Percentiles rank a stretch among this genome's conserved stretches.
These are phyloP conservation scores for Drosophila novamexicana DNA, from an alignment of 1,140 invertebrate genomes.

Conservation along the genomic window DNA sequence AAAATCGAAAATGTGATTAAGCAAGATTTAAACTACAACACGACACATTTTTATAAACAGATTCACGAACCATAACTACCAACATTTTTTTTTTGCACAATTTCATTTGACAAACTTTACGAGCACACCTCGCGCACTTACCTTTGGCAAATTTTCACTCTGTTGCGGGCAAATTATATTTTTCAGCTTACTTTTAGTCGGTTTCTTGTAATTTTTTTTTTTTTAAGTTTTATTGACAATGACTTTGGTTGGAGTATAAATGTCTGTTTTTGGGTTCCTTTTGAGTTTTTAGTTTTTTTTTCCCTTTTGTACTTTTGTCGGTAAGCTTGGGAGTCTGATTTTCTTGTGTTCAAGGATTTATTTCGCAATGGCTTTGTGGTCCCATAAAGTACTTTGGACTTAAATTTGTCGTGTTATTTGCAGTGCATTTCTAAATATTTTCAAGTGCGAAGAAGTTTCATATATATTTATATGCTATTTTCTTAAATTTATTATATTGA, in stretches of 20 bases:
- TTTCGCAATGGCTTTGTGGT: constrained; percentile 42
- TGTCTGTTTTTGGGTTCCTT: constrained; percentile 55
- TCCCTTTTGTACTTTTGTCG: constrained; percentile 12
- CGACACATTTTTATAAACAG: too few relatives aligned
- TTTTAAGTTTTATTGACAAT: constrained; percentile 67
- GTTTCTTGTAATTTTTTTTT: constrained; percentile 51
- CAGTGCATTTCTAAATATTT: constrained; percentile 9
- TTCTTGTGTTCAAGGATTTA: constrained; percentile 55
- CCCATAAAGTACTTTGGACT: constrained; percentile 25
- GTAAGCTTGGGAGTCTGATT: constrained; percentile 26
- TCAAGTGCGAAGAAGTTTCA: not conserved
- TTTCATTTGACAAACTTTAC: constrained; percentile 1
- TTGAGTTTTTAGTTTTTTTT: constrained; percentile 8
- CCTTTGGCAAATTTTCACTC: constrained; percentile 49
- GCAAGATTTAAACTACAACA: too few relatives aligned
- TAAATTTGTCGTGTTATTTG: constrained; percentile 29
- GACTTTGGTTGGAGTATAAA: constrained; percentile 51
- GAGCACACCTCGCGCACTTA: constrained; percentile 28
- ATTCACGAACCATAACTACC: too few relatives aligned
- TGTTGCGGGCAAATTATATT: constrained; percentile 52
- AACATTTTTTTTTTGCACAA: too few relatives aligned
- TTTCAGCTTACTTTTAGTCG: constrained; percentile 73
- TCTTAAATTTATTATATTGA: too few relatives aligned
- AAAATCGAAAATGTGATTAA: too few relatives aligned
- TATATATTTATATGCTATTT: not conserved